phyloP scores from a whole-genome alignment of 2,113 vertebrate genomes.

The Neomonachus schauinslandi region DNA sequence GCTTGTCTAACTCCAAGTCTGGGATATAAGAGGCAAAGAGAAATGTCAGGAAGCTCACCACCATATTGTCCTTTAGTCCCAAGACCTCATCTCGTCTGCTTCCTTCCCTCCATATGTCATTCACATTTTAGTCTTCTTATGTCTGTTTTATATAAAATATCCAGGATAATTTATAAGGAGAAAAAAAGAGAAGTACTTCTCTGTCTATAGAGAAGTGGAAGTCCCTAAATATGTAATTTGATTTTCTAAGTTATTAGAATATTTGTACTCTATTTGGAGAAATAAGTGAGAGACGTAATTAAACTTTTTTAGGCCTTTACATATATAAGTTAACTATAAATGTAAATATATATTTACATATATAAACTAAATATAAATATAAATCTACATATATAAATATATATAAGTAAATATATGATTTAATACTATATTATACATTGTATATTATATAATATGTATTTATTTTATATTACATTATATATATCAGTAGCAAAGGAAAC shows the following conservation, averaged over 20 bases:
- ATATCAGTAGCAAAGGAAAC: not conserved
- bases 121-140: not conserved
- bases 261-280: not conserved
- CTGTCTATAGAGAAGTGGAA: not conserved
- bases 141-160: not conserved
- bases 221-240: not conserved
- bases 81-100: fast-evolving
- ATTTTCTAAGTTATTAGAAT: not conserved
- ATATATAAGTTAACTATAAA: not conserved
- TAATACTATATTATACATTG: not conserved
- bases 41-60: not conserved
- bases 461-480: not conserved
- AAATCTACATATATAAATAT: too few relatives aligned
- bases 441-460: not conserved
- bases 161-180: not conserved
- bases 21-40: not conserved
- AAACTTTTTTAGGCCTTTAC: not conserved
- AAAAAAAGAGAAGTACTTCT: not conserved
- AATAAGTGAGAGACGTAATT: not conserved
- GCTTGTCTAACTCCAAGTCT: not conserved
- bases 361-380: not conserved
- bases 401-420: not conserved
- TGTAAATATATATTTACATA: not conserved
- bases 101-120: not conserved
- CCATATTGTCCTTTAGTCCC: not conserved